phyloP scores from a whole-genome alignment of 2,888 invertebrate species.

The Onthophagus sagittarius region DNA sequence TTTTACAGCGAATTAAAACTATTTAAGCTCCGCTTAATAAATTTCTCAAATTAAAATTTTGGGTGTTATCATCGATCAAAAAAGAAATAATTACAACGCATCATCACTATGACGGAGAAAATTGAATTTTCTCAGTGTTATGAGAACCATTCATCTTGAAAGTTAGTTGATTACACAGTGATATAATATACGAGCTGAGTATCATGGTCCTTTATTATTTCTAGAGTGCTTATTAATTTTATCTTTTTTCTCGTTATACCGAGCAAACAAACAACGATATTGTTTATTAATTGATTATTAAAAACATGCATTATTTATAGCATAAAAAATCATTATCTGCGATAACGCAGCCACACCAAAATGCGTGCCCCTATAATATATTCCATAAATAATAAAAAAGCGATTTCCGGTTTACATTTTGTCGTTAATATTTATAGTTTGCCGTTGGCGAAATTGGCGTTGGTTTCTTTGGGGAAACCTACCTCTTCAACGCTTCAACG shows the following conservation, averaged over 20 bases:
- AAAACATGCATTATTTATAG: neutral
- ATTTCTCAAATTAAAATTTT: neutral
- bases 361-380: neutral
- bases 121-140: neutral
- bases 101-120: neutral
- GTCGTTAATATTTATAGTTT: neutral
- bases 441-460: neutral
- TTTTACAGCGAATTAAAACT: neutral
- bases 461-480: neutral
- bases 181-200: neutral
- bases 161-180: neutral
- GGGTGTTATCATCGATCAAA: neutral
- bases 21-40: neutral
- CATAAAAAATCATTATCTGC: neutral
- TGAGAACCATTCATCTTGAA: neutral
- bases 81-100: neutral
- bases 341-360: neutral
- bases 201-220: neutral
- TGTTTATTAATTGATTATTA: neutral
- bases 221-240: neutral
- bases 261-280: no score
- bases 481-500: no score
- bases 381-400: neutral
- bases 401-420: neutral
- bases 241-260: no score